Evolutionary conservation across 2,888 invertebrate genomes (phyloP).

Genomic region (Hyposoter didymator): DNA sequence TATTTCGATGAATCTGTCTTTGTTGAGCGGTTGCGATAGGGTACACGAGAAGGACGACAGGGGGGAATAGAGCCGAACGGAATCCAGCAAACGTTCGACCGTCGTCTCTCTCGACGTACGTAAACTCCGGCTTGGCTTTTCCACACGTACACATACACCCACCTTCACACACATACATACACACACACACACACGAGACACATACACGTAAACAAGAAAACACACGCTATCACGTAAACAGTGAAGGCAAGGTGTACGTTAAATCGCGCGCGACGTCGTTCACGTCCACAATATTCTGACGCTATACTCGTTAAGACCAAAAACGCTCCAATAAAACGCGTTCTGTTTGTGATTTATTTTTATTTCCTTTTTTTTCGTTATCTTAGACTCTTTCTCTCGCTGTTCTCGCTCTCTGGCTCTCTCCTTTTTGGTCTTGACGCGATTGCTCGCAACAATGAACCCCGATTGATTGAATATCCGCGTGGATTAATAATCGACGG

Average conservation of each 20-base stretch:
- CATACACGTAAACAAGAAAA: not conserved
- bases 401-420: constrained; percentile 19
- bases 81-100: constrained; percentile 73
- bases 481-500: constrained; percentile 5
- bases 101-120: constrained; percentile 79
- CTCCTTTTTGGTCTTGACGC: constrained; percentile 2
- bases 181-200: not conserved
- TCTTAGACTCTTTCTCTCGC: constrained; percentile 2
- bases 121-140: constrained; percentile 70
- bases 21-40: constrained; percentile 11
- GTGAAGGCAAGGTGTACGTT: not conserved
- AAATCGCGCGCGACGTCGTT: constrained; percentile 57
- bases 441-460: constrained; percentile 18
- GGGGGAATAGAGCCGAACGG: constrained; percentile 38
- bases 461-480: constrained; percentile 4
- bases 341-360: constrained; percentile 4
- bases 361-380: constrained; percentile 16
- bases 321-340: not conserved
- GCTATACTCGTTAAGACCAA: not conserved
- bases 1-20: constrained; percentile 7
- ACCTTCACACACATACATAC: not conserved
- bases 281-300: constrained; percentile 20
- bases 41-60: constrained; percentile 7
- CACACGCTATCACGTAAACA: not conserved
- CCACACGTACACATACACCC: constrained; percentile 58